Evolutionary conservation across 1,140 invertebrate genomes (phyloP), one percentile per base, ranked within the genome.

Genomic region (Drosophila prosaltans): DNA sequence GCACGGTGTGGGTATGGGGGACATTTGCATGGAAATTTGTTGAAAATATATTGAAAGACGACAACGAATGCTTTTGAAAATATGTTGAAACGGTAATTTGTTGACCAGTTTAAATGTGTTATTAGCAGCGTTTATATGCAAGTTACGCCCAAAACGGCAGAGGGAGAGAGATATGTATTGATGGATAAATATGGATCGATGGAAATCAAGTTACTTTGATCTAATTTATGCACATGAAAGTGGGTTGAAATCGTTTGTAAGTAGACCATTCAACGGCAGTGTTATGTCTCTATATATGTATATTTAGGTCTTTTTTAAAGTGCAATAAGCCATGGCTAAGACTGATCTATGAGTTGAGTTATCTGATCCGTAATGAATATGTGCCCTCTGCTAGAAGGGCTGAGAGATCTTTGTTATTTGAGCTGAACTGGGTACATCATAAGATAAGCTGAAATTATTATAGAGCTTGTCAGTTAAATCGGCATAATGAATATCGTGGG

Each of bases 41-140:
- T 89, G 80, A 84, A 26, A 89, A 89, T 58, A 69, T 69, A 82
- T 86, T 74, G 71, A 86, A 77, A 74, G 83, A 76, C 76, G 76
- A 73, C 60, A 89, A 78, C 73, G 59, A 81, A 79, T 72, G 75
- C 43, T 60, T 64, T 45, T 59, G 51, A 60, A 51, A 68, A 71
- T 69, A 72, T 60, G 80, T 74, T 86, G 64, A 90, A 89, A 89
- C 84, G 84, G 84, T 89, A 89, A 89, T 89, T 89, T 89, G 84
- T 90, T 89, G 81, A 60, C 85, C 85, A 80, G 81, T 89, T 84
- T 90, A 89, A 80, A 71, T 81, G 84, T 89, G 78, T 84, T 81
- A 89, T 89, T 89, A 89, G 85, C 81, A 89, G 71, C 84, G 84
- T 89, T 89, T 89, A 89, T 90, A 90, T 88, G 74, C 83, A 80